Conservation (phyloP, 1,140 invertebrate genomes). For the Lepidurus apus region DNA sequence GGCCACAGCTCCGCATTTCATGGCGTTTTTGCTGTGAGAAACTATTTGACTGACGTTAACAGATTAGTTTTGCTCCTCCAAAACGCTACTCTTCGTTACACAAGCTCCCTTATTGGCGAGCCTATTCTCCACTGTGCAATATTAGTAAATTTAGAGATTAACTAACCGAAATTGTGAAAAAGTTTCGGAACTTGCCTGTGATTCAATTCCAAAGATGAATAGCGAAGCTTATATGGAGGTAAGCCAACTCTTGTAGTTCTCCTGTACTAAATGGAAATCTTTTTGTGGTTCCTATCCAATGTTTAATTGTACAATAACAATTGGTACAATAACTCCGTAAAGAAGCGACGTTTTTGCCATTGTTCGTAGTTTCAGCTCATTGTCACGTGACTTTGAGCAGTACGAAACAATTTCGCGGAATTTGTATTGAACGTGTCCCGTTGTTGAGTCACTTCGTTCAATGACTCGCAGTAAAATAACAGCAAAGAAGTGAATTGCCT, state of each 20-base stretch:
- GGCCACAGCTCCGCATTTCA: background rate
- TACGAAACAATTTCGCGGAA: too few species aligned
- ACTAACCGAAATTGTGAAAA: background rate
- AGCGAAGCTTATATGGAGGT: slow-evolving; percentile 1
- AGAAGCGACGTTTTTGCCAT: too few species aligned
- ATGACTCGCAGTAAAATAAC: too few species aligned
- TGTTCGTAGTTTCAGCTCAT: too few species aligned
- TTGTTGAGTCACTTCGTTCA: too few species aligned
- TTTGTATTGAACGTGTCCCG: too few species aligned
- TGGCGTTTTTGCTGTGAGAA: background rate
- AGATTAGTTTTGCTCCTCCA: background rate
- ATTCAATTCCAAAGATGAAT: background rate
- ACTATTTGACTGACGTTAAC: background rate
- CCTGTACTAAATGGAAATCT: too few species aligned
- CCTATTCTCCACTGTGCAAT: background rate
- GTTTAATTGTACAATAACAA: too few species aligned
- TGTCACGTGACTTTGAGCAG: too few species aligned
- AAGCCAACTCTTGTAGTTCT: background rate
- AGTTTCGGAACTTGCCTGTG: background rate
- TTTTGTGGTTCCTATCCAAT: too few species aligned
- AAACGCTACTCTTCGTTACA: background rate
- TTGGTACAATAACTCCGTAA: too few species aligned
- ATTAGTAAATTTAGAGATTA: background rate
- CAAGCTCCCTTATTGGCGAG: background rate
- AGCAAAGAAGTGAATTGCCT: too few species aligned